A percentile compares a stretch with the other conserved stretches of the same genome.
Conservation (phyloP, 2,113 vertebrate genomes). For the Lycocorax pyrrhopterus region DNA sequence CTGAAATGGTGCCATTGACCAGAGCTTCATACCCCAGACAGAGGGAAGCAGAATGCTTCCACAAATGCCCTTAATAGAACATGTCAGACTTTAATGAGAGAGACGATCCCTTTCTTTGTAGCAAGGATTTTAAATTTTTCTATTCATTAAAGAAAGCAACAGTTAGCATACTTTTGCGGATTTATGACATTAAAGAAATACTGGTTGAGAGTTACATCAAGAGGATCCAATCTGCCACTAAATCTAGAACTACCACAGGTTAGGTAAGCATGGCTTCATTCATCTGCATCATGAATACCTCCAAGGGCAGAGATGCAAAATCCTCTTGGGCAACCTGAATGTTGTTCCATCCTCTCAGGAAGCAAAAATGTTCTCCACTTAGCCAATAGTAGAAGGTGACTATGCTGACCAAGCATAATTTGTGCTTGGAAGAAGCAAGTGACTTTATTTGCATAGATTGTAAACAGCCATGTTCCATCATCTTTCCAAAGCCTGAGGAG, state of each 20-base stretch:
- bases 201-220: neutral
- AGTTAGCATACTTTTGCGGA: neutral
- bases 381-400: neutral
- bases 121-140: neutral
- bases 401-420: neutral
- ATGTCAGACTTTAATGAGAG: neutral
- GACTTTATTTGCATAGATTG: neutral
- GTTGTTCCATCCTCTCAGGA: neutral
- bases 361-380: neutral
- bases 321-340: neutral
- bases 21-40: neutral
- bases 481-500: neutral
- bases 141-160: neutral
- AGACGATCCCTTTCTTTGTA: neutral
- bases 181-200: neutral
- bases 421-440: neutral
- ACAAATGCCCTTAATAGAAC: fast-evolving
- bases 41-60: neutral
- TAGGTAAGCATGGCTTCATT: neutral
- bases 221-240: neutral
- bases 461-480: neutral
- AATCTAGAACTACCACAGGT: neutral
- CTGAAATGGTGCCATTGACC: neutral
- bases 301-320: neutral
- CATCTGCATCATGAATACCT: neutral